Base-by-base conservation (phyloP, 2,888 invertebrate genomes). In the Erpobdella octoculata region DNA sequence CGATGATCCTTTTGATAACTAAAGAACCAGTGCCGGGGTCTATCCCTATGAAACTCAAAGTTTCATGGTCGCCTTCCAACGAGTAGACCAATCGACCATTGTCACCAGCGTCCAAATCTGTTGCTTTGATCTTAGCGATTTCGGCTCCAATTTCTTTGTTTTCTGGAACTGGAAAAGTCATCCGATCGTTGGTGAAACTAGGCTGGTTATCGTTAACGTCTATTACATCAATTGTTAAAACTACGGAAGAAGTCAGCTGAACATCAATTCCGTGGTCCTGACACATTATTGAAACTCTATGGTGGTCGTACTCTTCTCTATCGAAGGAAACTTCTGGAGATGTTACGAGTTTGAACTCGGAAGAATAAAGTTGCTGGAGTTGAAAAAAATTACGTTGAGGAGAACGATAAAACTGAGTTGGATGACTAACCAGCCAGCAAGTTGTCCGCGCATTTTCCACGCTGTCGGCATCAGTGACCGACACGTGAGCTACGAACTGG, bases 51-150 rank as follows among this genome's bases (percentile, higher is more conserved):
- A 87, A 75, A 89, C 90, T 79, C 88, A 91, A 79, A 86, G 89
- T 41, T 88, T 95, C 65, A 88, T 96, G 15, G 88, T 89, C 21
- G 18, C 58, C 33, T 9, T 53, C 35, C 15, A 69, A 35, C 85
- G 87, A 89, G 73, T 88, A 97, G 84, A 90, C 92, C 21, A 92
- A 92, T 41, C 87, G 87, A 74, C 85, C 98, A 67, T 93, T 98
- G 83, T 93, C 95, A 90, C 93, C 28, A 94, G 98, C 78, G 92
- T 96, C 59, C 94, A 96, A 83, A 94, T 96, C 81, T 88, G 97
- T 78, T 97, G 99, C 84, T 98, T 92, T 83, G 89, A 88, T 73
- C 98, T 96, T 84, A 94, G 93, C 81, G 97, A 93, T 82, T 97
- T 98, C 86, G 97, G 97, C n/a, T 2, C 69, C 69, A 8, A 15